phyloP scores from a whole-genome alignment of 2,888 invertebrate species.

The Opisthograptis luteolata region DNA sequence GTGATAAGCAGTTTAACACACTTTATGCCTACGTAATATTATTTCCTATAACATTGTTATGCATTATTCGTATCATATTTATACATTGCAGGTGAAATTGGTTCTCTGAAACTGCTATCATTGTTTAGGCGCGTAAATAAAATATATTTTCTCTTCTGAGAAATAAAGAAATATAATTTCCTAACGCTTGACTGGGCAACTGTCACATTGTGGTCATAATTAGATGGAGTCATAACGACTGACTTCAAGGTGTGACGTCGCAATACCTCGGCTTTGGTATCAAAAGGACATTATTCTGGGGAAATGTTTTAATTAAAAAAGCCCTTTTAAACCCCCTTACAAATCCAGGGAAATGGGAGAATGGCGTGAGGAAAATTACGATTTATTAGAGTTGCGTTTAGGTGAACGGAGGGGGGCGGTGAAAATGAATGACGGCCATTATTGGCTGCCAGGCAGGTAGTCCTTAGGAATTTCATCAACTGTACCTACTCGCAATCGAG shows the following conservation, averaged over 20 bases:
- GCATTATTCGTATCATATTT: conserved; percentile 9
- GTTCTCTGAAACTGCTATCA: conserved; percentile 21
- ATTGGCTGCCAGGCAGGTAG: conserved; percentile 31
- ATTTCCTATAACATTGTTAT: background rate
- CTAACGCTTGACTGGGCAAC: conserved; percentile 1
- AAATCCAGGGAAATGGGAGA: conserved; percentile 38
- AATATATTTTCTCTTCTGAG: conserved; percentile 12
- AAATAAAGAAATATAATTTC: background rate
- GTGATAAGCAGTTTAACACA: background rate
- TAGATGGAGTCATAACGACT: background rate
- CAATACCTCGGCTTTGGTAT: too few species aligned
- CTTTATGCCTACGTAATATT: conserved; percentile 11
- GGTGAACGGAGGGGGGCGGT: conserved; percentile 37
- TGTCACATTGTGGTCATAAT: background rate
- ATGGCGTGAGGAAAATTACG: conserved; percentile 44
- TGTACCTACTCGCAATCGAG: too few species aligned
- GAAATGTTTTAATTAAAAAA: conserved; percentile 9
- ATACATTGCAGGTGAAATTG: conserved; percentile 19
- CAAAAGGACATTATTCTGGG: background rate
- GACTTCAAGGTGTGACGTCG: background rate
- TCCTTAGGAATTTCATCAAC: too few species aligned
- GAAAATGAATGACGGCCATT: conserved; percentile 43
- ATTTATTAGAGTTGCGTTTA: conserved; percentile 45
- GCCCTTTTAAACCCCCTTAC: conserved; percentile 1
- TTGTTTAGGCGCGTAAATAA: conserved; percentile 17